Evolutionary conservation across 2,888 invertebrate genomes (phyloP).

Genomic region (Ichneumoninae sp.): DNA sequence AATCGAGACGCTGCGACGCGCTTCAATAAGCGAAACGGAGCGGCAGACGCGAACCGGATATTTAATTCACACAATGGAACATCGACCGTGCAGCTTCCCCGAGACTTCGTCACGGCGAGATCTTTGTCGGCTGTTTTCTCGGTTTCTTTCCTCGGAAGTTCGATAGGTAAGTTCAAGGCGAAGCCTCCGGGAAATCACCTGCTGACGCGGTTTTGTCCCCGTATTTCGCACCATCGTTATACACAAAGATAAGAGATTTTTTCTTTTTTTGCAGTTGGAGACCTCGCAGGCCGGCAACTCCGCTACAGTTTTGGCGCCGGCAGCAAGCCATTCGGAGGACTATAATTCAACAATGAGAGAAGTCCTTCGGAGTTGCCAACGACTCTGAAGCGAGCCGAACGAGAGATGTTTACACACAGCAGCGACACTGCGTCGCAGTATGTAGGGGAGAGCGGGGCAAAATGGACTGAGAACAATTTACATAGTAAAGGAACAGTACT

Average conservation of each 20-base stretch:
- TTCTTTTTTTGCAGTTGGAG: neutral
- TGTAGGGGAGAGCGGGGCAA: too few relatives aligned
- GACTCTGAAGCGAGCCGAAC: neutral
- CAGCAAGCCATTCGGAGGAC: neutral
- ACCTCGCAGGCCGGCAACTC: constrained; percentile 12
- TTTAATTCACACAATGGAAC: constrained; percentile 20
- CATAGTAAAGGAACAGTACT: too few relatives aligned
- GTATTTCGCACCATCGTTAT: neutral
- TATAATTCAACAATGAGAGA: constrained; percentile 52
- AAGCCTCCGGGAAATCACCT: neutral
- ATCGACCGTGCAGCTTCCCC: neutral
- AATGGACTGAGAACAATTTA: too few relatives aligned
- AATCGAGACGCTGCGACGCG: constrained; percentile 32
- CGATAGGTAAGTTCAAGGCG: neutral
- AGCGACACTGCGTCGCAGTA: neutral
- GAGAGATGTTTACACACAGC: neutral
- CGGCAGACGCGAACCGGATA: constrained; percentile 32
- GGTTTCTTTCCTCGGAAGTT: neutral
- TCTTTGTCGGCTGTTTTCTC: neutral
- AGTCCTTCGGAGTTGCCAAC: constrained; percentile 20
- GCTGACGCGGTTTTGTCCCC: neutral
- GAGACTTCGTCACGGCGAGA: neutral
- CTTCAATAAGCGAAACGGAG: constrained; percentile 26
- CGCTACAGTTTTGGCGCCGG: neutral
- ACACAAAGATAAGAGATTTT: neutral